Evolutionary conservation across 1,140 invertebrate species (phyloP).

Genomic region (Daktulosphaira vitifoliae): DNA sequence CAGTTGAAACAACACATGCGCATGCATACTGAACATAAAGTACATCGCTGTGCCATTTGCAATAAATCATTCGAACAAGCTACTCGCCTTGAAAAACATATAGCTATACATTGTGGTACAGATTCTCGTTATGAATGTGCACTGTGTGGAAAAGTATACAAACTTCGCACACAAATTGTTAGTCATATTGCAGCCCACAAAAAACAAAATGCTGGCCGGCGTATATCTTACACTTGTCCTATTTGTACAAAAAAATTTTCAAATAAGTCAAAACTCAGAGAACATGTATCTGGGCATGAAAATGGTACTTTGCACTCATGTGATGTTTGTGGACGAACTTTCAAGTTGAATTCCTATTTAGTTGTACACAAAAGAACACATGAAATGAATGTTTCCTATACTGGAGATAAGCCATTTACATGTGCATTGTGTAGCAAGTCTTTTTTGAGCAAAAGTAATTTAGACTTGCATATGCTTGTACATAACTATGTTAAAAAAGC

Average conservation of each 20-base stretch:
- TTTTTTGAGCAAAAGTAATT: constrained; percentile 36
- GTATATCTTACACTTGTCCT: constrained; percentile 33
- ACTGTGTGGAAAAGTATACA: constrained; percentile 35
- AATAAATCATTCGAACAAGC: constrained; percentile 29
- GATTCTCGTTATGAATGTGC: constrained; percentile 33
- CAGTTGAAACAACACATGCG: constrained; percentile 26
- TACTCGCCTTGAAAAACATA: constrained; percentile 33
- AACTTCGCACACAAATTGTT: constrained; percentile 34
- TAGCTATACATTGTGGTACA: constrained; percentile 32
- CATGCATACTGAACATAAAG: constrained; percentile 19
- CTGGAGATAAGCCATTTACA: constrained; percentile 35
- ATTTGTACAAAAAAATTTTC: constrained; percentile 36
- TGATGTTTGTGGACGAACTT: constrained; percentile 36
- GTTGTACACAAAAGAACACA: constrained; percentile 36
- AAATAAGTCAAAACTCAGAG: constrained; percentile 27
- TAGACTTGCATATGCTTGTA: constrained; percentile 35
- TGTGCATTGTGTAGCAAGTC: constrained; percentile 35
- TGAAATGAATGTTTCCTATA: constrained; percentile 34
- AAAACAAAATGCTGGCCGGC: constrained; percentile 33
- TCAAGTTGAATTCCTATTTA: constrained; percentile 36
- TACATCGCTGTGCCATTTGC: constrained; percentile 33
- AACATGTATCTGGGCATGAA: constrained; percentile 34
- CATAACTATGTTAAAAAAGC: constrained; percentile 36
- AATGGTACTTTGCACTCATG: constrained; percentile 35
- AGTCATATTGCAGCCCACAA: constrained; percentile 36